These are phyloP conservation scores for Callyntrura sp. DNA, from an alignment of 2,888 invertebrate genomes.

Conservation along the genomic window DNA sequence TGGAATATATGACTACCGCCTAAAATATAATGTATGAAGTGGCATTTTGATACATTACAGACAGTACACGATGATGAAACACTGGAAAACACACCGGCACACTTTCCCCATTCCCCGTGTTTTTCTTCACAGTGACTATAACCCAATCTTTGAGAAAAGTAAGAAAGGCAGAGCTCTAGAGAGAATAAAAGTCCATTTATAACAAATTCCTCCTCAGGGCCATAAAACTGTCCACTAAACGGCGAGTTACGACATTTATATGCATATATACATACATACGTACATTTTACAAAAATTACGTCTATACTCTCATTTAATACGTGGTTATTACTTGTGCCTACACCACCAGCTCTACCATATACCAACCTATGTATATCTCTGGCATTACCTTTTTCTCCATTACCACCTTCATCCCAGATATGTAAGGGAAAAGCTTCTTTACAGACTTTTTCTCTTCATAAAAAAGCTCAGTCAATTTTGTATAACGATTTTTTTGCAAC, in stretches of 20 bases:
- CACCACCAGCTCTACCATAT: background rate
- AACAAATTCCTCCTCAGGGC: constrained; percentile 57
- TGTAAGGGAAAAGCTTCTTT: background rate
- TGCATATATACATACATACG: background rate
- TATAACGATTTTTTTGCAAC: background rate
- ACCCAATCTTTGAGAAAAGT: background rate
- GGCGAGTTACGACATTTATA: constrained; percentile 60
- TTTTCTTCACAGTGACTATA: constrained; percentile 20
- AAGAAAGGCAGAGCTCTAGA: background rate
- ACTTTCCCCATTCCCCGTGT: background rate
- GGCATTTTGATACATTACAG: constrained; percentile 29
- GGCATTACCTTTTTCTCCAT: background rate
- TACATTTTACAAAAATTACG: background rate
- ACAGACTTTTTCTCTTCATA: background rate
- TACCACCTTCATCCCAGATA: background rate
- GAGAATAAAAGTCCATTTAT: constrained; percentile 48
- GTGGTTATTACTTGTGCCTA: background rate
- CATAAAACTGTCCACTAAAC: constrained; percentile 72
- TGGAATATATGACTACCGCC: too few relatives aligned
- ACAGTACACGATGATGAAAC: background rate
- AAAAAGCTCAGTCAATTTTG: constrained; percentile 54
- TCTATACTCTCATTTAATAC: background rate
- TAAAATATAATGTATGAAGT: constrained; percentile 60
- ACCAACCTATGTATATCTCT: background rate
- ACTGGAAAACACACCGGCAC: background rate